phyloP scores from a whole-genome alignment of 1,140 invertebrate genomes.

The Colletes latitarsis region DNA sequence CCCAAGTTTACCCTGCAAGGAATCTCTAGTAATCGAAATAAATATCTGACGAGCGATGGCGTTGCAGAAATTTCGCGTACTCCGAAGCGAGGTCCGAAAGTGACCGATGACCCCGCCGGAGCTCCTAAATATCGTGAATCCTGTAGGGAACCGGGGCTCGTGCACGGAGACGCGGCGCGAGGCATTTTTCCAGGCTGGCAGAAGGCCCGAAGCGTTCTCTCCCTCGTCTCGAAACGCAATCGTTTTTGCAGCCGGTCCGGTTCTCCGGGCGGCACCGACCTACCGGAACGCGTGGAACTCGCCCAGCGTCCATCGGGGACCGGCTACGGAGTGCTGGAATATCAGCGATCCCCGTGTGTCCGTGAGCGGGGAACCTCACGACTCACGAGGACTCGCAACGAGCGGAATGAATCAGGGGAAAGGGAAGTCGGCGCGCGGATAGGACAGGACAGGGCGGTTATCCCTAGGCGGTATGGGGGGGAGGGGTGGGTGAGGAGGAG shows the following conservation, averaged over 20 bases:
- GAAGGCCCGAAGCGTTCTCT: constrained; percentile 31
- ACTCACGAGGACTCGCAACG: neutral
- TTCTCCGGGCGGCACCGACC: constrained; percentile 58
- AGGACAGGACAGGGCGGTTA: neutral
- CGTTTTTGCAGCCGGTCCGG: constrained; percentile 62
- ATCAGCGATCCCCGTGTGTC: constrained; percentile 16
- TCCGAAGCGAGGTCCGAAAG: no score
- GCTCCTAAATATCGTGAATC: neutral
- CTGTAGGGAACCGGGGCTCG: neutral
- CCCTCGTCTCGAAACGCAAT: constrained; percentile 55
- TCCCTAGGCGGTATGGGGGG: no score
- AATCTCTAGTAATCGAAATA: no score
- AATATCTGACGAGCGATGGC: no score
- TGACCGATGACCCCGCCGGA: no score
- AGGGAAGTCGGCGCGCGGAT: neutral
- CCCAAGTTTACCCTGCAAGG: no score
- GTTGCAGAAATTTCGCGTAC: no score
- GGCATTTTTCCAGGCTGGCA: constrained; percentile 17
- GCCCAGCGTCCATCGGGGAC: constrained; percentile 54
- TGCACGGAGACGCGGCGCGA: neutral
- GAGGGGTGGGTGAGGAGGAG: neutral
- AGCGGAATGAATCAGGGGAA: constrained; percentile 8
- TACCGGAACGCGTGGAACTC: constrained; percentile 63
- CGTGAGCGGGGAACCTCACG: constrained; percentile 5
- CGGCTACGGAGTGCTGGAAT: constrained; percentile 52